phyloP scores from a whole-genome alignment of 2,888 invertebrate species.

The Euspilapteryx auroguttella region DNA sequence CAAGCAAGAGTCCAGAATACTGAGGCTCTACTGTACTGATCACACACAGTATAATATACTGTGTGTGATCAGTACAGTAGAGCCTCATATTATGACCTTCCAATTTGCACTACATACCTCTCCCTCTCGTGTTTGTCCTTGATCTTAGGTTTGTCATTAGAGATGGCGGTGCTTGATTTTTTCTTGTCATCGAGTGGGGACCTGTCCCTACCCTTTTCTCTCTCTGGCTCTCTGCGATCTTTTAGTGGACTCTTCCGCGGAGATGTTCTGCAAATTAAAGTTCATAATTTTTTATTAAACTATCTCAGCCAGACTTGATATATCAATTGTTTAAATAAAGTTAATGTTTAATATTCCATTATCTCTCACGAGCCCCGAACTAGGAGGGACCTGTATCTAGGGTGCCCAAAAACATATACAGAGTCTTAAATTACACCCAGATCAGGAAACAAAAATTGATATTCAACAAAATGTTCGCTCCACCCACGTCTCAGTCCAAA shows the following conservation, averaged over 20 bases:
- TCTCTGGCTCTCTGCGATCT: conserved; percentile 45
- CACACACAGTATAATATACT: not conserved
- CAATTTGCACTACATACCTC: conserved; percentile 1
- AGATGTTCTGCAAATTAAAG: conserved; percentile 23
- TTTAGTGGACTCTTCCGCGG: conserved; percentile 50
- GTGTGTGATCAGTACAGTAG: not conserved
- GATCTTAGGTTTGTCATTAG: conserved; percentile 40
- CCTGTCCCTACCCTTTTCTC: conserved; percentile 43
- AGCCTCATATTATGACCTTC: too few relatives aligned
- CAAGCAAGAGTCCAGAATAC: conserved; percentile 73
- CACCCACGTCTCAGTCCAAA: too few relatives aligned
- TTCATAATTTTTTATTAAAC: not conserved
- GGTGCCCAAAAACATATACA: too few relatives aligned
- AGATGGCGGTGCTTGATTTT: conserved; percentile 23
- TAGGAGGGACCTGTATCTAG: too few relatives aligned
- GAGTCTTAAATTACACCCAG: too few relatives aligned
- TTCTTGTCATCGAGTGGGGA: conserved; percentile 48
- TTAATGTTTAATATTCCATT: too few relatives aligned
- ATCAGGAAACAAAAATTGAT: too few relatives aligned
- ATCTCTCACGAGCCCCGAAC: too few relatives aligned
- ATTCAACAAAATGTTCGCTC: too few relatives aligned
- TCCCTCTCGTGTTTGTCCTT: conserved; percentile 51
- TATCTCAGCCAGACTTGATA: not conserved
- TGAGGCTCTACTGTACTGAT: conserved; percentile 46
- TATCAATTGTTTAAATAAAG: too few relatives aligned